Evolutionary conservation across 2,888 invertebrate genomes (phyloP), one percentile per base, ranked within the genome.

Genomic region (Lasioglossum zephyrum): DNA sequence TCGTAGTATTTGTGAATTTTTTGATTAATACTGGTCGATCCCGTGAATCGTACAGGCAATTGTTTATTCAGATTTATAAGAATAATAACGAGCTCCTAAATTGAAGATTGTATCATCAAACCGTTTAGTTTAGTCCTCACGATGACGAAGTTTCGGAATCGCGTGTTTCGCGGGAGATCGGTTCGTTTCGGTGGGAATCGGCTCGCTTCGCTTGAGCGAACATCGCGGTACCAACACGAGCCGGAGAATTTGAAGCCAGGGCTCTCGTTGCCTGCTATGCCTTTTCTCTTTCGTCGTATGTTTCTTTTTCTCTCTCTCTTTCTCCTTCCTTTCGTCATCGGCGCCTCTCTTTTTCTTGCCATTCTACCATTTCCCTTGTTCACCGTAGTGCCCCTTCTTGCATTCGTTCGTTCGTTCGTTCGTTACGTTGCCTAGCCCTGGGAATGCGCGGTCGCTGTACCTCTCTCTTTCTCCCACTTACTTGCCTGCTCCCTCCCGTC

Each of bases 391-490:
- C 81, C 84, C 85, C 82, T 77, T 80, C 77, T 87, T 86, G 88
- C 79, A 77, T 87, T 82, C 73, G 88, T 85, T 87, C 86, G 66
- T 89, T 89, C 89, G 92, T 92, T 92, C 93, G 92, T 93, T 94
- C 92, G 94, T 92, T 93, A 94, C 91, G 93, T 92, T 92, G 92
- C 90, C 92, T 91, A 92, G 93, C 93, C 94, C 95, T 94, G 95
- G 94, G 95, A 94, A 94, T 95, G 95, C 93, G 92, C 94, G 93
- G 92, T 92, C 92, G 91, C 92, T 91, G 90, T 92, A 88, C 91
- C 92, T 91, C 91, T 93, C 94, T 91, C 91, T 91, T 88, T 91
- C 92, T 92, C 86, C 47, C 92, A 89, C 90, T 90, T 91, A 91
- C 90, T 92, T 91, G 88, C 91, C 90, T 90, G 87, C 91, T 92